Evolutionary conservation across 1,140 invertebrate genomes (phyloP), one percentile per base, ranked within the genome.

Genomic region (Brachionus paranguensis): DNA sequence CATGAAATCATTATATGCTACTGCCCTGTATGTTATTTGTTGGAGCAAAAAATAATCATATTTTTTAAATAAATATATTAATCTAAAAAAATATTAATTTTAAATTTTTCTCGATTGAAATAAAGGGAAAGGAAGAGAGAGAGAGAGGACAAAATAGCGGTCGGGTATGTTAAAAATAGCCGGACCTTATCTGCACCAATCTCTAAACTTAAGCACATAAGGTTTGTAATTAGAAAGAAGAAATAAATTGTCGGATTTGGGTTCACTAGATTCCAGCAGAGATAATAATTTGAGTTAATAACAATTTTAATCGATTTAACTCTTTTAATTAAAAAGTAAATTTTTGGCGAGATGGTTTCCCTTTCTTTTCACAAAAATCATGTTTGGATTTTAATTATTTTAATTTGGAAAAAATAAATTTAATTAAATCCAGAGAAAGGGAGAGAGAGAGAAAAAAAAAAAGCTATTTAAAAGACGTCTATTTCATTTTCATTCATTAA

Each of bases 341-440:
- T n/a, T 17, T 55, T 20, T 55, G 17, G 53, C 53, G 53, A 55
- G 53, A 55, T 55, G 24, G 41, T 72, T 72, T 72, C 68, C 68
- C 68, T 72, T 72, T 72, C 37, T 72, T 72, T 37, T 41, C 37
- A 41, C 68, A 72, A 41, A 72, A 72, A 72, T 72, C 68, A 72
- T 72, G 68, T 72, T 72, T 72, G 37, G 14, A 72, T 72, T 72
- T 72, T 72, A 72, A 72, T 72, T 72, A 72, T 72, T 72, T 72
- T 72, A 72, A 72, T 72, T 72, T 72, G 14, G 12, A n/a, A 41
- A 37, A 41, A 41, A 29, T 29, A 29, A 37, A 68, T 72, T 72
- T 72, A 72, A 72, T 72, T 72, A 72, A 72, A 72, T 72, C 33
- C 37, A 72, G 29, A 72, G 14, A 72, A 72, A 33, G 33, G 10